Evolutionary conservation across 2,888 invertebrate species (phyloP), one percentile per base, ranked within the genome.

Genomic region (Diabrotica balteata): DNA sequence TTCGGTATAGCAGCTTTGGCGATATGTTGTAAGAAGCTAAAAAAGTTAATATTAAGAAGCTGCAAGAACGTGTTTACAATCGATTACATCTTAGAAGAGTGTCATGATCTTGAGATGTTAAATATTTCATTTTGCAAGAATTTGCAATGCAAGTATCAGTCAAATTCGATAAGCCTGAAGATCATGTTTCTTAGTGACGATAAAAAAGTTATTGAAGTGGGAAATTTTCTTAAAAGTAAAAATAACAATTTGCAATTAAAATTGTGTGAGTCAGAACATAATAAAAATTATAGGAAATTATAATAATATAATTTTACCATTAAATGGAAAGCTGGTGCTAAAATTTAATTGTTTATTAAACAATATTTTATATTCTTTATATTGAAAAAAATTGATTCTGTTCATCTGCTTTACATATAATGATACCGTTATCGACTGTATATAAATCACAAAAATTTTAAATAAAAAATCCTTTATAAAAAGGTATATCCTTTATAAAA

Each of bases 41-140:
- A 59, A 51, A 55, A n/a, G 7, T 57, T 72, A 7, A 52, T 69
- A 9, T 32, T 73, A 45, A 67, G 72, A 46, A 67, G 66, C 49
- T 73, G 73, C 49, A 70, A 67, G 55, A 68, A 69, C 47, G 32
- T 73, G 4, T 62, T 53, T 7, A 58, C 49, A 7, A 51, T 73
- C 10, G 59, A 64, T 4, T 17, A 32, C 1, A 45, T 73, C 10
- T 46, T 70, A 8, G 52, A 59, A n/a, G 58, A 65, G 7, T 73
- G 71, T 17, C 59, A 47, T 11, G 6, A 44, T 11, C 50, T 73
- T 7, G 72, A 72, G 44, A 44, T 60, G 8, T 46, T 73, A 51
- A 73, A 73, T 22, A 54, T 73, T 5, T 71, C 72, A 9, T 73
- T 72, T 47, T 73, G 73, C 44, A 61, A 45, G 8, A 60, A 60